Conservation (phyloP, 2,888 invertebrate genomes). For the Heliconius sara region DNA sequence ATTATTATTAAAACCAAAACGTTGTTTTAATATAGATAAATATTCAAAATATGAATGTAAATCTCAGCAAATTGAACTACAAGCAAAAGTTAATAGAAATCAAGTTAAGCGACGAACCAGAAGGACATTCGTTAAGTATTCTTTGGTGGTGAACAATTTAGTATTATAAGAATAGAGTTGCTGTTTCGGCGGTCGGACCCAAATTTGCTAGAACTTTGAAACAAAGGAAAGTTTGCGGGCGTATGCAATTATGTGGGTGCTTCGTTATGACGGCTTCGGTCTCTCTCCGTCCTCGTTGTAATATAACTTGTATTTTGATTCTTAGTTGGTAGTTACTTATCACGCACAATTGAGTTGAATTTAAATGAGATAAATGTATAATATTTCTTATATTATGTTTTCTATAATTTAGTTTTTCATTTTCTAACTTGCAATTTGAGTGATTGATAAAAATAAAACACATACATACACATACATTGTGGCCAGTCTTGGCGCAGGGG, state of each 20-base stretch:
- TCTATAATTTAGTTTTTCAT: neutral
- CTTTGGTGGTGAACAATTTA: constrained; percentile 35
- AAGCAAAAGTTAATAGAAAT: constrained; percentile 19
- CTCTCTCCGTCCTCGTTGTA: constrained; percentile 46
- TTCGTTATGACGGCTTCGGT: constrained; percentile 49
- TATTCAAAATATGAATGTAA: neutral
- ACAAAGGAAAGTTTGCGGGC: constrained; percentile 51
- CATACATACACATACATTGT: too few species aligned
- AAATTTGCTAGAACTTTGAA: constrained; percentile 45
- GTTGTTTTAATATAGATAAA: too few species aligned
- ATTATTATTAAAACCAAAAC: too few species aligned
- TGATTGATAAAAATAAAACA: neutral
- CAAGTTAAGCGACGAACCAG: constrained; percentile 16
- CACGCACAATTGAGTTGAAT: constrained; percentile 1
- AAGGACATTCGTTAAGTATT: constrained; percentile 29
- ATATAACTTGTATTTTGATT: constrained; percentile 46
- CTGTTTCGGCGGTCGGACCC: constrained; percentile 40
- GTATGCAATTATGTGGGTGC: constrained; percentile 50
- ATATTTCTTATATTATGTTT: neutral
- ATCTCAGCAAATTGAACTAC: neutral
- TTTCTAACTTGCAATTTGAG: neutral
- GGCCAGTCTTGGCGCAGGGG: too few species aligned
- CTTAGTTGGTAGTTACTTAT: constrained; percentile 28
- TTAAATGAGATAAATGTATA: neutral
- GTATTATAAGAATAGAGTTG: constrained; percentile 40